Conservation (phyloP, 2,888 invertebrate genomes). For the Troilus luridus region DNA sequence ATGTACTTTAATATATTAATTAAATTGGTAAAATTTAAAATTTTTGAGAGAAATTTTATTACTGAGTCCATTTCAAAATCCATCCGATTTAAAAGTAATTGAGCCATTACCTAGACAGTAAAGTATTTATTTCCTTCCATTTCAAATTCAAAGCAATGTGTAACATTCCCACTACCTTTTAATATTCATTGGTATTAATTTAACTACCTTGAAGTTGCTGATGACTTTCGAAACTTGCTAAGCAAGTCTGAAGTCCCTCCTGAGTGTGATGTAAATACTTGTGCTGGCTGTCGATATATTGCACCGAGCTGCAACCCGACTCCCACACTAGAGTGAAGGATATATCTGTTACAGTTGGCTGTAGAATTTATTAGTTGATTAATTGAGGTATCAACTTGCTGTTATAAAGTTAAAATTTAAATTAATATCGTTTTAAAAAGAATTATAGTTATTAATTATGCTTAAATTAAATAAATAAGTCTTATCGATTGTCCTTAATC, state of each 20-base stretch:
- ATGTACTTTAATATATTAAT: too few relatives aligned
- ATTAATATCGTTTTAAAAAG: not conserved
- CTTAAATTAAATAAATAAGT: too few relatives aligned
- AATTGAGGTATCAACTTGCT: not conserved
- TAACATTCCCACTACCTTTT: not conserved
- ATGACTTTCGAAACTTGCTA: conserved; percentile 11
- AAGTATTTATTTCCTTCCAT: not conserved
- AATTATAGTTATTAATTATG: too few relatives aligned
- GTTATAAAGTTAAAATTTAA: not conserved
- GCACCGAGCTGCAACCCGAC: not conserved
- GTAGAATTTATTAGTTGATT: not conserved
- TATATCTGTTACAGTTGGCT: not conserved
- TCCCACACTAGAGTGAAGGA: not conserved
- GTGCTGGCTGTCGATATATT: not conserved
- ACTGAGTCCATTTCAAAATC: not conserved
- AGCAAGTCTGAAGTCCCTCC: not conserved
- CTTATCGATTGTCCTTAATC: too few relatives aligned
- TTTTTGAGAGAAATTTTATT: not conserved
- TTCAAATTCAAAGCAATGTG: conserved; percentile 11
- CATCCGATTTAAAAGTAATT: not conserved
- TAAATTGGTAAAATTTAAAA: too few relatives aligned
- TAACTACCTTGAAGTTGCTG: conserved; percentile 5
- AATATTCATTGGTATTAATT: conserved; percentile 21
- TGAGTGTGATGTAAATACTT: conserved; percentile 16
- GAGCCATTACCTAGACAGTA: not conserved